Evolutionary conservation across 2,113 vertebrate genomes (phyloP), one percentile per base, ranked within the genome.

Genomic region (Cavia porcellus): DNA sequence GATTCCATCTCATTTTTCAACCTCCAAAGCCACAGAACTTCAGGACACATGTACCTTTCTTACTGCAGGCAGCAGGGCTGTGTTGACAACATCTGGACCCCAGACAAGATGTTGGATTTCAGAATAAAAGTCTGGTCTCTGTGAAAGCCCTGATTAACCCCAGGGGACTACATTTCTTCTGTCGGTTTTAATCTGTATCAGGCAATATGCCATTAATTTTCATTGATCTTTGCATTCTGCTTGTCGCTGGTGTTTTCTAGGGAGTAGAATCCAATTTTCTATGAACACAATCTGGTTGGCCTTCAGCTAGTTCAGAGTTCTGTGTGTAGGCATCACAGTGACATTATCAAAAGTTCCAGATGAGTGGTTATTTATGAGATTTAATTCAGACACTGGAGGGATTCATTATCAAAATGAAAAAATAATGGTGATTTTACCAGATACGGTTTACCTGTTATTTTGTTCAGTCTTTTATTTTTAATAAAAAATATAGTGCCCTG

Each of bases 181-280:
- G 90, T 88, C 82, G 70, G 17, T 82, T 97, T 93, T 97, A 94
- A 97, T 96, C 89, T 98, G 35, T 72, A 75, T 89, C 90, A 77
- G 91, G 68, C 84, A 96, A 82, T 93, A 89, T 94, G 20, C 83
- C 80, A 96, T 96, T 96, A 90, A 95, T 95, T 86, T 96, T 70
- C 93, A 96, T 77, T 94, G 95, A 96, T 95, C 86, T 45, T 92
- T 50, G 92, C n/a, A 55, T 94, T 94, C 93, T 95, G 55, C 75
- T 75, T 94, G 79, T 86, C 83, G 42, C 30, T 96, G 28, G n/a
- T 97, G 42, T 90, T 92, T 97, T 83, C 52, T 35, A 88, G 89
- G 42, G 25, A 96, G 20, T 32, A 81, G 75, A 96, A 92, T 96
- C 72, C 74, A 93, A 89, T 95, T 96, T 93, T 93, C 86, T 64